Evolutionary conservation across 2,113 vertebrate genomes (phyloP).

Genomic region (Microtus pennsylvanicus): DNA sequence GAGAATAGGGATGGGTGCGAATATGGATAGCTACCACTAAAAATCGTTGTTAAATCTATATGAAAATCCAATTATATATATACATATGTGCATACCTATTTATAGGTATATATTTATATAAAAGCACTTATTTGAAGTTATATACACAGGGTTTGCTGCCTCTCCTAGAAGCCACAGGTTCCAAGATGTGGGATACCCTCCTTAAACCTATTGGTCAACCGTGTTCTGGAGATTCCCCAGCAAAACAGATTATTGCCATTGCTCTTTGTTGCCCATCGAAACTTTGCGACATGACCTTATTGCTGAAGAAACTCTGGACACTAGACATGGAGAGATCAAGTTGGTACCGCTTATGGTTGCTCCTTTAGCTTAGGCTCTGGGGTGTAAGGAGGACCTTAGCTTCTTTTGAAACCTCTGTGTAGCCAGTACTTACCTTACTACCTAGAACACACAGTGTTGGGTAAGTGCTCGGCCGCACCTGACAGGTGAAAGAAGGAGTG

Average conservation of each 20-base stretch:
- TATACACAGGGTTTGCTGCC: background rate
- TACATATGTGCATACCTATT: background rate
- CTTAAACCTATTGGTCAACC: background rate
- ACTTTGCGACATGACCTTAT: background rate
- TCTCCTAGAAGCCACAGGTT: background rate
- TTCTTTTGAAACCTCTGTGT: background rate
- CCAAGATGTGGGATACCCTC: background rate
- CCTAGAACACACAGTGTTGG: background rate
- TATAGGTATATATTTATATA: background rate
- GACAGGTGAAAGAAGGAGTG: constrained; percentile 6
- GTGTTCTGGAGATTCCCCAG: background rate
- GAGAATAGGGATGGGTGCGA: background rate
- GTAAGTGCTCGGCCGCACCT: background rate
- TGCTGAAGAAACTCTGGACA: background rate
- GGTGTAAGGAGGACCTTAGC: background rate
- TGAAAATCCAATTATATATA: background rate
- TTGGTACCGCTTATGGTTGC: background rate
- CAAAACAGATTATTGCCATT: background rate
- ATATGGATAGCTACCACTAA: background rate
- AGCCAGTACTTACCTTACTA: background rate
- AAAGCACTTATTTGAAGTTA: background rate
- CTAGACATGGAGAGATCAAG: background rate
- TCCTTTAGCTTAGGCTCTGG: background rate
- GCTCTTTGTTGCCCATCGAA: no score
- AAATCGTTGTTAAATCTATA: background rate